Evolutionary conservation across 2,797 vertebrate genomes (phyloP), one percentile per base, ranked within the genome.

Genomic region (Acomys russatus): DNA sequence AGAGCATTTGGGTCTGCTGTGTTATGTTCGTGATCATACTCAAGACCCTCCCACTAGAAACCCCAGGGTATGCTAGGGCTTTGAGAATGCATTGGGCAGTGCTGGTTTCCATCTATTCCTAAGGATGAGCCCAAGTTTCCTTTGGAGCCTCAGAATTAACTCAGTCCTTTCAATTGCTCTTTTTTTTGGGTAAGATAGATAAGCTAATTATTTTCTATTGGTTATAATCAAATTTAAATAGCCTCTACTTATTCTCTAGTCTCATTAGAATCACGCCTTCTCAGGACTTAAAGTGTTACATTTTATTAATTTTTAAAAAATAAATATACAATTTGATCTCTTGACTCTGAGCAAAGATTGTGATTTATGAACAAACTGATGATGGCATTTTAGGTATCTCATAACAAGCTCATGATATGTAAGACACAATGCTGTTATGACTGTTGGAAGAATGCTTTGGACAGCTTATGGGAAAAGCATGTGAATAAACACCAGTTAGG

Each of bases 211-310:
- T 93, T 90, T 94, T 86, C 61, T 90, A 44, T 71, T 96, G 38
- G 44, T 83, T 76, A 0, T 10, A 89, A 87, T 23, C 70, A 95
- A 86, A 89, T 86, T 96, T 83, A 94, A 38, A 82, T 68, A 63
- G n/a, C 76, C 44, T 92, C 28, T 44, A 85, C 90, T 86, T 44
- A 54, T 68, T 25, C 22, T 76, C 14, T 38, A 56, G 38, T 80
- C 18, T 82, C 44, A 85, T 74, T 94, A 91, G 92, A 10, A 14
- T 14, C 9, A 91, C 17, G 30, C 6, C 23, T 85, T 92, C n/a
- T 63, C 85, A 77, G 17, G 10, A 93, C 22, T 80, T 83, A 80
- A 76, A 77, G 12, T 20, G 3, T 64, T 11, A 73, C 44, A 77
- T 63, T 23, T 51, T 80, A 89, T 54, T 91, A 76, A 91, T 68